Conservation (phyloP, 2,113 vertebrate genomes). For the Probosciger aterrimus region DNA sequence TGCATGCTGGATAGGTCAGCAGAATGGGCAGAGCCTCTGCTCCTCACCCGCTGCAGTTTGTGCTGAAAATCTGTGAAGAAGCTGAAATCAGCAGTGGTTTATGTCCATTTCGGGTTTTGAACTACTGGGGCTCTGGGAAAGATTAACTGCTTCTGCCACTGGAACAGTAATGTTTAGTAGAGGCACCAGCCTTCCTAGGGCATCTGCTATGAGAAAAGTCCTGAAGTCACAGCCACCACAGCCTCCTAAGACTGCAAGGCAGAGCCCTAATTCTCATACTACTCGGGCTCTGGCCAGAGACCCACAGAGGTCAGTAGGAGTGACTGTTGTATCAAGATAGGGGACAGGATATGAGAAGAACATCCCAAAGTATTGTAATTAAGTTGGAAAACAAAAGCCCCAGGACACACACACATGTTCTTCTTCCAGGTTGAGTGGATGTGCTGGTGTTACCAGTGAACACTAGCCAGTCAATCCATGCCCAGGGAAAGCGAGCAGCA, state of each 20-base stretch:
- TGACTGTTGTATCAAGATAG: background rate
- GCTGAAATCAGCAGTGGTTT: background rate
- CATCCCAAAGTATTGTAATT: background rate
- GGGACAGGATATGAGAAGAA: background rate
- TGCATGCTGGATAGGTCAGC: background rate
- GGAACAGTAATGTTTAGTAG: background rate
- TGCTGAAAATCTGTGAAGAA: background rate
- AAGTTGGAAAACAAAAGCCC: background rate
- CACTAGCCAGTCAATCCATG: background rate
- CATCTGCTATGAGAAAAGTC: background rate
- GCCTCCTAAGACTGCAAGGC: background rate
- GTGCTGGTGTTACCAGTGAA: background rate
- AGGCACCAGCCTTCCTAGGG: background rate
- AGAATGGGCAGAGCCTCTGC: background rate
- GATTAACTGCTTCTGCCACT: background rate
- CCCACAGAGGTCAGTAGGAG: background rate
- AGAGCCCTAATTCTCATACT: background rate
- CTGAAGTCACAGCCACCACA: background rate
- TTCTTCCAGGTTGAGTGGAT: background rate
- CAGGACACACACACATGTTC: accelerated
- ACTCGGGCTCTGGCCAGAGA: accelerated
- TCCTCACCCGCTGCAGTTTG: background rate
- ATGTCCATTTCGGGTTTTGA: background rate
- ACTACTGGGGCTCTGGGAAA: background rate
- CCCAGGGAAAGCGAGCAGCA: background rate